phyloP scores from a whole-genome alignment of 2,797 vertebrate species.

The Kryptopterus vitreolus region DNA sequence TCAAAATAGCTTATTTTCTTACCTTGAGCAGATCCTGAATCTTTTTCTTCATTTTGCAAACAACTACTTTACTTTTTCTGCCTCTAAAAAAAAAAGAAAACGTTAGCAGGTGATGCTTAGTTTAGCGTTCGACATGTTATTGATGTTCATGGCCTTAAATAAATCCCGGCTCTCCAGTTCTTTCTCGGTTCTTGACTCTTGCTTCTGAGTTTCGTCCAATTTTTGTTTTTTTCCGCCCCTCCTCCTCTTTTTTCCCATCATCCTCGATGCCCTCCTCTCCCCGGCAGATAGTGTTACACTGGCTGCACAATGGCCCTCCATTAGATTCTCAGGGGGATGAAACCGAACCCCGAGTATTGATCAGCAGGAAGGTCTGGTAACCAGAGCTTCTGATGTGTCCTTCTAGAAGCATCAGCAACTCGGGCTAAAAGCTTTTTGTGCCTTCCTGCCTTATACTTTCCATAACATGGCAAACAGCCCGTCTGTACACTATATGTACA shows the following conservation, averaged over 20 bases:
- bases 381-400: constrained; percentile 81
- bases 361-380: constrained; percentile 89
- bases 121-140: not conserved
- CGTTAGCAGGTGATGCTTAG: not conserved
- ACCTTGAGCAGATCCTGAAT: not conserved
- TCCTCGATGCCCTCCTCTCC: constrained; percentile 42
- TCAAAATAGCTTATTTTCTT: constrained; percentile 41
- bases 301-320: constrained; percentile 90
- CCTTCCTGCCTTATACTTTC: not conserved
- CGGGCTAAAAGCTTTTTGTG: constrained; percentile 60
- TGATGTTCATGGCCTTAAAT: not conserved
- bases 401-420: constrained; percentile 68
- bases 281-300: constrained; percentile 92
- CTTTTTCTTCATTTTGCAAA: not conserved
- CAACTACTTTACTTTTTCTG: not conserved
- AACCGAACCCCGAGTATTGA: constrained; percentile 96
- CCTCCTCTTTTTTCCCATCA: constrained; percentile 44
- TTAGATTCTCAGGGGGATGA: constrained; percentile 94
- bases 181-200: constrained; percentile 38
- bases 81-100: not conserved
- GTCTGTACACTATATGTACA: constrained; percentile 17
- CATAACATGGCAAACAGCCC: constrained; percentile 28
- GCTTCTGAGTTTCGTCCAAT: constrained; percentile 59
- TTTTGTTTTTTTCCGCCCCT: constrained; percentile 67
- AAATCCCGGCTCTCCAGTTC: constrained; percentile 57